A percentile compares a stretch with the other conserved stretches of the same genome.
Conservation (phyloP, 53 echinoderm and acorn worm genomes). For the Henricia sp. region DNA sequence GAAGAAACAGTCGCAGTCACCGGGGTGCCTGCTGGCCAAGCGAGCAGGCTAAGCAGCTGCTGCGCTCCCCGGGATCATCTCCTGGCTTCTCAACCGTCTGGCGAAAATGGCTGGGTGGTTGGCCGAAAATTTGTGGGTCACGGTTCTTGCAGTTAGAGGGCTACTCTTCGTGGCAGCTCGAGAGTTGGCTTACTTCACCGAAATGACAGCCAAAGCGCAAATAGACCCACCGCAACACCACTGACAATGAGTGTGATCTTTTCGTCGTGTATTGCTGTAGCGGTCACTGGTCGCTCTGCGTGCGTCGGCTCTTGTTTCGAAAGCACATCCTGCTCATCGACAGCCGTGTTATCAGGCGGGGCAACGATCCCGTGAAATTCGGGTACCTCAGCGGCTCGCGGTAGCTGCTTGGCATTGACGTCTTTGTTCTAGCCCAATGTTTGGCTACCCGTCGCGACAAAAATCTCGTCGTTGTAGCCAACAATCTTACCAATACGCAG, state of each 20-base stretch:
- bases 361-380: background rate
- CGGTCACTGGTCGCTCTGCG: too few species aligned
- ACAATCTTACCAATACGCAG: conserved; percentile 22
- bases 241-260: background rate
- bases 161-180: background rate
- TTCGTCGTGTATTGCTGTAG: too few species aligned
- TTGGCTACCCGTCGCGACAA: background rate
- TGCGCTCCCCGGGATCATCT: conserved; percentile 14
- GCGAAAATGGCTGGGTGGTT: conserved; percentile 2
- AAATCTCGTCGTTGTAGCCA: conserved; percentile 44
- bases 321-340: too few species aligned
- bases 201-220: background rate
- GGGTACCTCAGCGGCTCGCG: background rate
- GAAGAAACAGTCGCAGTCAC: conserved; percentile 10
- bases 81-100: conserved; percentile 4
- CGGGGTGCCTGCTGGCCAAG: conserved; percentile 1
- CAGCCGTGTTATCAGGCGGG: background rate
- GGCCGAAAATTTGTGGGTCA: background rate
- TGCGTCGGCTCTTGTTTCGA: too few species aligned
- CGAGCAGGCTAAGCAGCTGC: conserved; percentile 24
- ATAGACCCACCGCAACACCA: background rate
- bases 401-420: background rate
- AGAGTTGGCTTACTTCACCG: too few species aligned
- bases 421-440: background rate
- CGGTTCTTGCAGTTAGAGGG: too few species aligned